Evolutionary conservation across 2,797 vertebrate genomes (phyloP).

Genomic region (Champsocephalus esox): DNA sequence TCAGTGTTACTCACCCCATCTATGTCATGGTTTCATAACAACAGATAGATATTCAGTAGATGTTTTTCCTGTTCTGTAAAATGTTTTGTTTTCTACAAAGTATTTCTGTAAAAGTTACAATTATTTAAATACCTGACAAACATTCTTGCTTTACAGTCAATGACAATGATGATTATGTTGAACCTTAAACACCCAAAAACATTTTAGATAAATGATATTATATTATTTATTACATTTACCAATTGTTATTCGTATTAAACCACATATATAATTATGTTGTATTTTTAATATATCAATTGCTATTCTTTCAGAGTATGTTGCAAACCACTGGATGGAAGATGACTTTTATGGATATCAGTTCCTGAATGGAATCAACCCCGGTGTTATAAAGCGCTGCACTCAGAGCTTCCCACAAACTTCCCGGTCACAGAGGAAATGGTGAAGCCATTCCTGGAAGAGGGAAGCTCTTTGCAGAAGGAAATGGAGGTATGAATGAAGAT

Average conservation of each 20-base stretch:
- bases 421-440: conserved; percentile 76
- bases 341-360: conserved; percentile 78
- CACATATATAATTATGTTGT: too few species aligned
- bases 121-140: background rate
- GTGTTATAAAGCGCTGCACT: conserved; percentile 64
- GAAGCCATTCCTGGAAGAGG: conserved; percentile 56
- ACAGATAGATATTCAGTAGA: background rate
- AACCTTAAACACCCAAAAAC: background rate
- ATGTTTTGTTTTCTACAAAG: background rate
- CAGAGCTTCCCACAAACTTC: conserved; percentile 70
- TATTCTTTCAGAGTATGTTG: conserved; percentile 23
- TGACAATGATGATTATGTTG: background rate
- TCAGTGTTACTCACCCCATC: background rate
- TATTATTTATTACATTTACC: too few species aligned
- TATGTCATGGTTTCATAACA: background rate
- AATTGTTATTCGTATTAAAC: too few species aligned
- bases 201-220: background rate
- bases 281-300: too few species aligned
- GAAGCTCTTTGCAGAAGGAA: conserved; percentile 64
- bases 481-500: conserved; percentile 59
- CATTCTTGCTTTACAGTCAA: background rate
- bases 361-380: conserved; percentile 73
- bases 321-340: conserved; percentile 76
- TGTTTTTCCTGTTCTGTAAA: background rate
- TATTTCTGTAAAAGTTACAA: too few species aligned